phyloP scores from a whole-genome alignment of 2,888 invertebrate species.

The Trichogramma dendrolimi region DNA sequence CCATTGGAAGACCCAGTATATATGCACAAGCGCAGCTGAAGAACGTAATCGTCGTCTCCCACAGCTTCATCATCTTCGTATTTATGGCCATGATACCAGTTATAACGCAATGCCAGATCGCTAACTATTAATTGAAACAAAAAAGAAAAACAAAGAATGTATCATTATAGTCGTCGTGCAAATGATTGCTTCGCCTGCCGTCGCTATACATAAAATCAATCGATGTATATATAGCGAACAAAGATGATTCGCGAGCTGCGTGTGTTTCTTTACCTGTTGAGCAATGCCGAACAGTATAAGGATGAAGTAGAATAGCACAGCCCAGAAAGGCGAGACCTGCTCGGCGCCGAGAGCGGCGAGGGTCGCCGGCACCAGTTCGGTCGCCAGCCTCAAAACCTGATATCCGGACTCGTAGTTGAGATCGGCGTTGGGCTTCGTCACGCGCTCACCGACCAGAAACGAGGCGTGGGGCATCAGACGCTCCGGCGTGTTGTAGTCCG shows the following conservation, averaged over 20 bases:
- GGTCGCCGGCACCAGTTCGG: constrained; percentile 86
- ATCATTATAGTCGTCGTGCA: too few species aligned
- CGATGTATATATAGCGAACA: neutral
- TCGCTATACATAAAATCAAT: too few species aligned
- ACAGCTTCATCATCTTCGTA: constrained; percentile 65
- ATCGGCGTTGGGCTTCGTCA: constrained; percentile 59
- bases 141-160: neutral
- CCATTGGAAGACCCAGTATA: constrained; percentile 77
- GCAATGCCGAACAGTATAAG: constrained; percentile 83
- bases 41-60: constrained; percentile 81
- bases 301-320: constrained; percentile 78
- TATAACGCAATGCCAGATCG: constrained; percentile 88
- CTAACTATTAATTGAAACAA: constrained; percentile 55
- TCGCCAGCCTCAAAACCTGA: constrained; percentile 78
- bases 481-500: constrained; percentile 60
- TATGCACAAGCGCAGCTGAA: constrained; percentile 79
- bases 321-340: constrained; percentile 81
- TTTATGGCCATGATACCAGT: constrained; percentile 78
- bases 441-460: constrained; percentile 67
- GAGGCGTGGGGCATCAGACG: constrained; percentile 69
- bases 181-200: too few species aligned
- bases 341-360: constrained; percentile 72
- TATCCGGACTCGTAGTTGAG: constrained; percentile 68
- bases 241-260: neutral
- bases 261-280: constrained; percentile 60